Conservation (phyloP, 2,113 vertebrate species). For the Anoura caudifer region DNA sequence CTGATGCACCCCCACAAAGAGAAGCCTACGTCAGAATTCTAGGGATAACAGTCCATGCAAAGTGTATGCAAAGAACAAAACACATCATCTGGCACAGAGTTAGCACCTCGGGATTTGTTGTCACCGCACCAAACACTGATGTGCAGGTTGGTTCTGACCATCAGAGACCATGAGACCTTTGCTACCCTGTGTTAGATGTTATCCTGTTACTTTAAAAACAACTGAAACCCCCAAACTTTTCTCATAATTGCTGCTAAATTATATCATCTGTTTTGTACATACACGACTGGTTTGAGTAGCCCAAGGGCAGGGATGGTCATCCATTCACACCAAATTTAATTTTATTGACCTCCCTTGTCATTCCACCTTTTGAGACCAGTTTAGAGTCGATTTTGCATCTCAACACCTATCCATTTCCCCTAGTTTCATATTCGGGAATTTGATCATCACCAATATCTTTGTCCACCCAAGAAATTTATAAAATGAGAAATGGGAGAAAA, state of each 20-base stretch:
- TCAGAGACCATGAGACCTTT: no score
- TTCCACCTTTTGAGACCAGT: not conserved
- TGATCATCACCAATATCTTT: not conserved
- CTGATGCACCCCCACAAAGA: not conserved
- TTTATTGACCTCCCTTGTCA: not conserved
- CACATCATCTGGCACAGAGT: not conserved
- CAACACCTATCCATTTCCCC: not conserved
- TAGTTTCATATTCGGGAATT: not conserved
- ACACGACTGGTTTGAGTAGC: not conserved
- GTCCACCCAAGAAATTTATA: not conserved
- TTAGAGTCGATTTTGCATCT: not conserved
- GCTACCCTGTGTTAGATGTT: no score
- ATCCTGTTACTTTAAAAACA: not conserved
- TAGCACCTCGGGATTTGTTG: not conserved
- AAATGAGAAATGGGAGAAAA: not conserved
- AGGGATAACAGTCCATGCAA: no score
- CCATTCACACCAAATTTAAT: not conserved
- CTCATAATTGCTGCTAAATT: not conserved
- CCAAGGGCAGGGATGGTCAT: not conserved
- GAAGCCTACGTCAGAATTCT: not conserved
- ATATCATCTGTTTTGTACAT: not conserved
- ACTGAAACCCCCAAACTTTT: not conserved
- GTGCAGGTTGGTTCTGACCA: not conserved
- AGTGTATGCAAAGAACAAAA: not conserved
- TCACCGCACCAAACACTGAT: rapidly evolving